phyloP scores from a whole-genome alignment of 2,888 invertebrate genomes.

The Lepidochitona cinerea region DNA sequence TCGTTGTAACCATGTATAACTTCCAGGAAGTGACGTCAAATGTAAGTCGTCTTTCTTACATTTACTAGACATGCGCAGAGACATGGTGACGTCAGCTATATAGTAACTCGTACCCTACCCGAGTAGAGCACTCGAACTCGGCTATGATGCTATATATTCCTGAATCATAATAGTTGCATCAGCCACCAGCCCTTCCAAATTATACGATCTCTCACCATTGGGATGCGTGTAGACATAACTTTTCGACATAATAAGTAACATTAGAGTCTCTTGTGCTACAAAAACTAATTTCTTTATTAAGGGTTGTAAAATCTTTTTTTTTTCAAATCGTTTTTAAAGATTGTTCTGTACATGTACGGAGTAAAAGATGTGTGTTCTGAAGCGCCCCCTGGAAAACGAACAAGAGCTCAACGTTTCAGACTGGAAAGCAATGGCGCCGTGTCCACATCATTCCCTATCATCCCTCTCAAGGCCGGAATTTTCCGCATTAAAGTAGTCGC shows the following conservation, averaged over 20 bases:
- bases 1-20: conserved; percentile 9
- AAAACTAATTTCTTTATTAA: too few relatives aligned
- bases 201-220: too few relatives aligned
- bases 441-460: conserved; percentile 44
- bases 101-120: neutral
- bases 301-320: too few relatives aligned
- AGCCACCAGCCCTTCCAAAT: too few relatives aligned
- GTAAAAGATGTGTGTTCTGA: neutral
- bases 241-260: too few relatives aligned
- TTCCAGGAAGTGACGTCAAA: neutral
- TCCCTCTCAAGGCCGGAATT: conserved; percentile 45
- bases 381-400: neutral
- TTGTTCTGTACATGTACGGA: neutral
- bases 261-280: too few relatives aligned
- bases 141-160: too few relatives aligned
- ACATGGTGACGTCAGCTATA: too few relatives aligned
- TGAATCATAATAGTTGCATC: too few relatives aligned
- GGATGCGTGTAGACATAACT: too few relatives aligned
- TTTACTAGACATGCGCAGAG: too few relatives aligned
- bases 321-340: too few relatives aligned
- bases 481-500: conserved; percentile 39
- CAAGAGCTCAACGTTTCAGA: neutral
- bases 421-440: conserved; percentile 28
- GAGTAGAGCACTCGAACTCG: neutral
- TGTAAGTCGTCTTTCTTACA: conserved; percentile 1